Percentiles rank a stretch among this genome's conserved stretches.
phyloP scores from a whole-genome alignment of 2,888 invertebrate genomes.

The Lasioglossum zephyrum region DNA sequence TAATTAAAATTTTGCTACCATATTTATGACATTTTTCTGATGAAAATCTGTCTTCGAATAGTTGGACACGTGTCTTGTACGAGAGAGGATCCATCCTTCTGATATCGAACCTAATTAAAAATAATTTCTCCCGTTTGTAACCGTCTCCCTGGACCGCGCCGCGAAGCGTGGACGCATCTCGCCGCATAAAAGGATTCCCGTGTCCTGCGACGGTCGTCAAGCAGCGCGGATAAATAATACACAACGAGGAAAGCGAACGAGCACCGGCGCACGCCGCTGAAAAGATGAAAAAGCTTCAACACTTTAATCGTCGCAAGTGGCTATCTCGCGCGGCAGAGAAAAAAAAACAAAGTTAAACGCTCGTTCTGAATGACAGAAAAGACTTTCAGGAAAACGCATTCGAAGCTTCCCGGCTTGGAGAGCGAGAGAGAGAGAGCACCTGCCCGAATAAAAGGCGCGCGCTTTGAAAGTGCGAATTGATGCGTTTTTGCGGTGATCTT shows the following conservation, averaged over 20 bases:
- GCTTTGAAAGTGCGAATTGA: not conserved
- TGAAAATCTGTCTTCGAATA: not conserved
- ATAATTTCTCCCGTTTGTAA: not conserved
- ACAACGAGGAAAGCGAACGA: not conserved
- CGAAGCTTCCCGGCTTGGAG: not conserved
- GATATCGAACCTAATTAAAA: not conserved
- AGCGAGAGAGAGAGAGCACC: not conserved
- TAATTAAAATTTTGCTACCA: too few species aligned
- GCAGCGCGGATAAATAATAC: not conserved
- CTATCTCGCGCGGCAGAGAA: not conserved
- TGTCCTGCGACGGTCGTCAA: not conserved
- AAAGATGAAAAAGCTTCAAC: conserved; percentile 7
- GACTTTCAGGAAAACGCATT: not conserved
- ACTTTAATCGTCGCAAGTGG: conserved; percentile 1
- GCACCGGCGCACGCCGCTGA: not conserved
- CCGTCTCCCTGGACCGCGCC: not conserved
- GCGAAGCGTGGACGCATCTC: not conserved
- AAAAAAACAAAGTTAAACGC: not conserved
- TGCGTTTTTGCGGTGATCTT: not conserved
- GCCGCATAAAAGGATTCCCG: conserved; percentile 5
- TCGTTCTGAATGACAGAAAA: conserved; percentile 9
- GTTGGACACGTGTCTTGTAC: not conserved
- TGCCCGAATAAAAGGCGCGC: not conserved
- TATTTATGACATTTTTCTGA: too few species aligned
- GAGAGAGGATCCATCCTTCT: not conserved